Percentiles rank a stretch among this genome's conserved stretches.
These are phyloP conservation scores for Zhengitettix transpicula DNA, from an alignment of 2,888 invertebrate genomes.

Conservation along the genomic window DNA sequence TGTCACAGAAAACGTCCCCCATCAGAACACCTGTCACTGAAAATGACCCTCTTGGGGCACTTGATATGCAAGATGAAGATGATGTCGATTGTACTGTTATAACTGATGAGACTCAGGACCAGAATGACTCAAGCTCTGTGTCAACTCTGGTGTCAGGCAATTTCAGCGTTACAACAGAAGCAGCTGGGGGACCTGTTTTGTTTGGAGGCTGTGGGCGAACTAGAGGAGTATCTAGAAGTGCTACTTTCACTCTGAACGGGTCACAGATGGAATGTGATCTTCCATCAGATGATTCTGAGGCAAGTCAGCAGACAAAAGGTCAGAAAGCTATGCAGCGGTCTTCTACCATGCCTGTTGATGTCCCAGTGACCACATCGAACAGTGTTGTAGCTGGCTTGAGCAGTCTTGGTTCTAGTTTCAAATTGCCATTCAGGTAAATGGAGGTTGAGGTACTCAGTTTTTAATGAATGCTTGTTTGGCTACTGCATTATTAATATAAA, in stretches of 20 bases:
- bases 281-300: constrained; percentile 21
- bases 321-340: constrained; percentile 23
- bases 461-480: too few species aligned
- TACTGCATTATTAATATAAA: too few species aligned
- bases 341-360: constrained; percentile 45
- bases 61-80: constrained; percentile 29
- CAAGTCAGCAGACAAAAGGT: constrained; percentile 24
- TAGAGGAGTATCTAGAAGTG: constrained; percentile 24
- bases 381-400: constrained; percentile 32
- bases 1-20: constrained; percentile 39
- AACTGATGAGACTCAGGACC: not conserved
- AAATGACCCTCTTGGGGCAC: constrained; percentile 81
- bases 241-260: constrained; percentile 26
- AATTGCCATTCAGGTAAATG: constrained; percentile 63
- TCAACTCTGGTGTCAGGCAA: constrained; percentile 1
- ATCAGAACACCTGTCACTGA: constrained; percentile 69
- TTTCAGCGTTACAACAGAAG: constrained; percentile 5
- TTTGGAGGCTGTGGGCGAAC: constrained; percentile 6
- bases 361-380: constrained; percentile 12
- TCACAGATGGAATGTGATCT: constrained; percentile 18
- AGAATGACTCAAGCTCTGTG: not conserved
- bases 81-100: constrained; percentile 16
- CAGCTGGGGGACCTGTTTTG: constrained; percentile 10
- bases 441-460: too few species aligned
- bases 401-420: constrained; percentile 64